Base-by-base conservation (phyloP, 2,797 vertebrate species). In the Sparus aurata region DNA sequence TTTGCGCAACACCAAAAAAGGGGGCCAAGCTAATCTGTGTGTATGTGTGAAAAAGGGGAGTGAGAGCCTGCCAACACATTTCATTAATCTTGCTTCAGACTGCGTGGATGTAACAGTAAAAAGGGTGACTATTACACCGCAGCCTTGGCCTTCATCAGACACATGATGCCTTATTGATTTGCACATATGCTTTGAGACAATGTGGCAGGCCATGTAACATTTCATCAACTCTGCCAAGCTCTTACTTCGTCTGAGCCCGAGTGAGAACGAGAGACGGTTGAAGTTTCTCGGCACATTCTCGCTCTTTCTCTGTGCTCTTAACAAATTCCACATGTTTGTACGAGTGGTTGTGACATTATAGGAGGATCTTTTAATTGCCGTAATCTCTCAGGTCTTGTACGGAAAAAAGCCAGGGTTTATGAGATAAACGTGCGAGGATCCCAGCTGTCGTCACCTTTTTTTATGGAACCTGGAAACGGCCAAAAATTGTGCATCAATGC, bases 321-420 rank as follows among this genome's bases (percentile, higher is more conserved):
- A 94, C 83, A 18, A 74, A 18, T 83, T 79, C 87, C 93, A 92
- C 73, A 92, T 95, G 92, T 90, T 82, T 58, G 62, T 58, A 49
- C 49, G 54, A 76, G 63, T 49, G 71, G 43, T 69, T 69, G 12
- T 67, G 80, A 41, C 72, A 55, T 61, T 25, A 16, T 30, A 49
- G 72, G 82, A 52, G 52, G 60, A 67, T 79, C 74, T 75, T 67
- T 90, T 87, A 77, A 91, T 85, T 78, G 45, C 13, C 22, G 17
- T 55, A 2, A 1, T 38, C 38, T 69, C 66, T 68, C 34, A 58
- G 34, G 60, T 82, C 53, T 55, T 45, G 60, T 43, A 30, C 2
- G n/a, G n/a, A 27, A 27, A 43, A 15, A 49, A 46, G 45, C 53
- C 38, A 50, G 49, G 41, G 20, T 69, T 69, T 61, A 20, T 61